Base-by-base conservation (phyloP, 2,888 invertebrate genomes). In the Microchrysa polita region DNA sequence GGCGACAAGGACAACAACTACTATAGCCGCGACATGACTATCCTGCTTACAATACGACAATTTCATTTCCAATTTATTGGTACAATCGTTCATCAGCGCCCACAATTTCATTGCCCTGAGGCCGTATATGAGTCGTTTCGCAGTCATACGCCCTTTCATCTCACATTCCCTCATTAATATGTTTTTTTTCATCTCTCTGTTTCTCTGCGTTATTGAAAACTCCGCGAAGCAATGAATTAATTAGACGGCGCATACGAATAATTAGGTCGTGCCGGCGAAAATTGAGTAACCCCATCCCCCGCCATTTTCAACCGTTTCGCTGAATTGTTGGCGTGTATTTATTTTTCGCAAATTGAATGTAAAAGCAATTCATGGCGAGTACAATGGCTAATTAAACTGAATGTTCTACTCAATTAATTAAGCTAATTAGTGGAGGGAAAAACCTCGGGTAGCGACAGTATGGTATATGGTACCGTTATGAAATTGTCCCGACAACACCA, bases 401-500 rank as follows among this genome's bases (percentile, higher is more conserved):
- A 78, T 79, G 79, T 79, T 79, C 78, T 78, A 79, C 78, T 78
- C 79, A 79, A 78, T 79, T 79, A 79, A 79, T 79, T 79, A 79
- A 79, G 79, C 79, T 79, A 79, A 79, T 79, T 79, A 79, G 79
- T 77, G 76, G 75, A 78, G 77, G 77, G n/a, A n/a, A 78, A 78
- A 34, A 75, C 72, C 48, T 22, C 22, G 22, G 40, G 23, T 48
- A 72, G 48, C 23, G 59, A 34, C 72, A 69, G n/a, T n/a, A 55
- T 20, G 16, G 40, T 27, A 67, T 10, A 22, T 52, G 23, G 12
- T 12, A 48, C 14, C 48, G 48, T 34, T 34, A 7, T 34, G 7
- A 7, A 34, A 34, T 2, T 34, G 27, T 5, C 27, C 27, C 27
- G n/a, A n/a, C n/a, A 34, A 34, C 7, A 2, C 27, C 27, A 7